A percentile compares a stretch with the other conserved stretches of the same genome.
phyloP scores from a whole-genome alignment of 2,888 invertebrate genomes.

The Formica aserva region DNA sequence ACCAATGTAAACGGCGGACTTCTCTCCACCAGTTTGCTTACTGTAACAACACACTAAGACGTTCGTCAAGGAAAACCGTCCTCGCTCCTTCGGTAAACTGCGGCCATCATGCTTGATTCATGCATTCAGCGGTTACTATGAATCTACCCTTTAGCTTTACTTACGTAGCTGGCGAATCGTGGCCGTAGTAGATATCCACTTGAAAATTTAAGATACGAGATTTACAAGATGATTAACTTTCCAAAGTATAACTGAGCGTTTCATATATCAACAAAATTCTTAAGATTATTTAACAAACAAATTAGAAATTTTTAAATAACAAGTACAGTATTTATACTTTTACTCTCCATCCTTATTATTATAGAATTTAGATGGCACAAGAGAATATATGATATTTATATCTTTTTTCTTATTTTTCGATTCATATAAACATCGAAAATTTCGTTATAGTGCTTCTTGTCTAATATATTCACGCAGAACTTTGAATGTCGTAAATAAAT shows the following conservation, averaged over 20 bases:
- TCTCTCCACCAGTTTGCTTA: slow-evolving; percentile 37
- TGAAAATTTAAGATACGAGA: slow-evolving; percentile 24
- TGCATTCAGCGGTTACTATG: slow-evolving; percentile 17
- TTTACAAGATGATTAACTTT: not conserved
- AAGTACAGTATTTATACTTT: not conserved
- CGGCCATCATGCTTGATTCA: slow-evolving; percentile 56
- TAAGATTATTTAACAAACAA: not conserved
- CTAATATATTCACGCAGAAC: not conserved
- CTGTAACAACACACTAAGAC: slow-evolving; percentile 59
- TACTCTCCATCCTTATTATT: not conserved
- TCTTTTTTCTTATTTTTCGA: not conserved
- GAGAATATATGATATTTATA: not conserved
- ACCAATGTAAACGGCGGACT: slow-evolving; percentile 52
- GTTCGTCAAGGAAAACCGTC: slow-evolving; percentile 42
- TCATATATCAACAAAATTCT: not conserved
- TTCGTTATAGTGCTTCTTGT: not conserved
- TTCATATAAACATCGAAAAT: slow-evolving; percentile 5
- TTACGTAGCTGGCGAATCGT: not conserved
- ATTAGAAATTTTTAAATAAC: not conserved
- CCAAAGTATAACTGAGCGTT: not conserved
- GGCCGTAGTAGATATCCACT: not conserved
- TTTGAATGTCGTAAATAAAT: slow-evolving; percentile 19
- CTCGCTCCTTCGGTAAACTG: slow-evolving; percentile 58
- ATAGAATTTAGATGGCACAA: not conserved
- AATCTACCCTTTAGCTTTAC: slow-evolving; percentile 20